Evolutionary conservation across 2,113 vertebrate genomes (phyloP).

Genomic region (Varanus salvator): DNA sequence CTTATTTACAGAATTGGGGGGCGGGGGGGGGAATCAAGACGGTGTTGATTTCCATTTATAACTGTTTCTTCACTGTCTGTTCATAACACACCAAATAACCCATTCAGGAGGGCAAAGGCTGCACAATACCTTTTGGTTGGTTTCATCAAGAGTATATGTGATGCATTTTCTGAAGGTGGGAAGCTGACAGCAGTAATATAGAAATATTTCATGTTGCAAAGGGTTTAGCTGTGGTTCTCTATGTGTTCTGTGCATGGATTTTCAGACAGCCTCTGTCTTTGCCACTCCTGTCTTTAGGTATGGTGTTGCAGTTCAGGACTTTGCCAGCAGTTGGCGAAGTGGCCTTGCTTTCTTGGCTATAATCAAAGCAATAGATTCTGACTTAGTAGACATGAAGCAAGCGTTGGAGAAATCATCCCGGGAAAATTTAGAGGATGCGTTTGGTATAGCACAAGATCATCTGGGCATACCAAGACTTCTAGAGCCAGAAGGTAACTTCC

Average conservation of each 20-base stretch:
- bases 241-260: neutral
- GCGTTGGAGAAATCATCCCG: slow-evolving; percentile 84
- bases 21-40: no score
- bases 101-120: no score
- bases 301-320: slow-evolving; percentile 93
- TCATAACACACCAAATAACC: no score
- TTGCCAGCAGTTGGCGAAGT: slow-evolving; percentile 93
- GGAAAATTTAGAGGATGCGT: slow-evolving; percentile 93
- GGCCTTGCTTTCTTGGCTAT: slow-evolving; percentile 94
- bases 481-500: slow-evolving; percentile 89
- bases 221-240: neutral
- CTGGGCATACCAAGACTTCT: slow-evolving; percentile 91
- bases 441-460: slow-evolving; percentile 87
- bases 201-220: neutral
- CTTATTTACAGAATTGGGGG: no score
- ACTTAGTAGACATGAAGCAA: slow-evolving; percentile 92
- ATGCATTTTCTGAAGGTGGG: neutral
- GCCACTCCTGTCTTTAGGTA: slow-evolving; percentile 77
- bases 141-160: no score
- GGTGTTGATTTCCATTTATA: no score
- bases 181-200: no score
- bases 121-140: no score
- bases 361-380: slow-evolving; percentile 94
- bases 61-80: no score
- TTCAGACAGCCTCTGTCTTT: slow-evolving; percentile 31